Percentiles rank a stretch among this genome's conserved stretches.
Evolutionary conservation across 2,888 invertebrate species (phyloP).

Genomic region (Odontomyia ornata): DNA sequence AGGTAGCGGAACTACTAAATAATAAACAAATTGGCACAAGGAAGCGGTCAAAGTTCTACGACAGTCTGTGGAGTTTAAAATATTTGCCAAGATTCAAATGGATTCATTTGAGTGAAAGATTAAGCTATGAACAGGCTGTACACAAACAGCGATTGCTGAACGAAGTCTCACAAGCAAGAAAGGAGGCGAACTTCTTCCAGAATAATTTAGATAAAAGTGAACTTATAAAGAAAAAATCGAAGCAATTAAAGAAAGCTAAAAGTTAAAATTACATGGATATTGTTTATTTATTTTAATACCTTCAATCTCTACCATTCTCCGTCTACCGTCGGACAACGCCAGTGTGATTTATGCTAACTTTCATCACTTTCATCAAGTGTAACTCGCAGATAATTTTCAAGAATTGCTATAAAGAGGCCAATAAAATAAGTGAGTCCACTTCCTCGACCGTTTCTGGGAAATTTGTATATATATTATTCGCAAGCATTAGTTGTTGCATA

Average conservation of each 20-base stretch:
- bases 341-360: too few species aligned
- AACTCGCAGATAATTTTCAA: too few species aligned
- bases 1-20: slow-evolving; percentile 84
- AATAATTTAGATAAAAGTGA: slow-evolving; percentile 83
- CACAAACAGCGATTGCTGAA: slow-evolving; percentile 84
- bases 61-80: slow-evolving; percentile 95
- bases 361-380: too few species aligned
- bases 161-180: slow-evolving; percentile 91
- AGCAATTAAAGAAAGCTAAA: neutral
- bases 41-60: slow-evolving; percentile 87
- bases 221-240: slow-evolving; percentile 67
- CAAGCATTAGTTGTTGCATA: too few species aligned
- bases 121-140: slow-evolving; percentile 92
- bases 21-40: slow-evolving; percentile 86
- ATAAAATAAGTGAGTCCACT: too few species aligned
- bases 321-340: too few species aligned
- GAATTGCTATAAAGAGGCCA: too few species aligned
- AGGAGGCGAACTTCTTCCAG: slow-evolving; percentile 88
- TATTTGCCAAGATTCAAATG: slow-evolving; percentile 96
- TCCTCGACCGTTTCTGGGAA: too few species aligned
- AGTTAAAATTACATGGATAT: neutral
- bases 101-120: slow-evolving; percentile 91
- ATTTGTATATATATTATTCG: too few species aligned
- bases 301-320: too few species aligned
- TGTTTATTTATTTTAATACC: neutral